Evolutionary conservation across 2,888 invertebrate genomes (phyloP).

Genomic region (Napeogenes sylphis): DNA sequence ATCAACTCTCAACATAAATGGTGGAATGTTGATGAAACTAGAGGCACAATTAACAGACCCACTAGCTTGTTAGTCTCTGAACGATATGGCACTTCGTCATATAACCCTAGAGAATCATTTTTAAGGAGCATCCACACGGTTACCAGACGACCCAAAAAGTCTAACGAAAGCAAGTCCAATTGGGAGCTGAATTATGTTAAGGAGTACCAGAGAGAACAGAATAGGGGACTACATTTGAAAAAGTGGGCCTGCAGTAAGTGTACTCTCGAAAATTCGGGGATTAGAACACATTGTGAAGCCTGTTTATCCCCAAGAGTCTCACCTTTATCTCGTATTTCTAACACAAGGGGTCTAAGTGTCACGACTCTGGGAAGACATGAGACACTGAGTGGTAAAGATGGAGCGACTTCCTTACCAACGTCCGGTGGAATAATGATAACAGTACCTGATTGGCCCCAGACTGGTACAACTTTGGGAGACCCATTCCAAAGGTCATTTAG

Average conservation of each 20-base stretch:
- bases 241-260: conserved; percentile 86
- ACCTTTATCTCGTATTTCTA: conserved; percentile 58
- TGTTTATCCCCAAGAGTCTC: conserved; percentile 82
- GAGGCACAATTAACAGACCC: conserved; percentile 72
- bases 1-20: conserved; percentile 72
- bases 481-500: conserved; percentile 63
- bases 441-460: conserved; percentile 80
- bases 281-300: conserved; percentile 83
- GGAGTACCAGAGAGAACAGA: conserved; percentile 68
- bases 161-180: conserved; percentile 67
- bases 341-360: conserved; percentile 65
- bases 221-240: conserved; percentile 62
- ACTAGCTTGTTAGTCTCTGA: conserved; percentile 79
- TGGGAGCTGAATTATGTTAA: conserved; percentile 72
- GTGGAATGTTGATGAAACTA: conserved; percentile 72
- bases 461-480: conserved; percentile 50
- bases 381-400: conserved; percentile 55
- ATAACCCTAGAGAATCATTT: conserved; percentile 64
- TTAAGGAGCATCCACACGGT: conserved; percentile 68
- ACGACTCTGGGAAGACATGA: conserved; percentile 70
- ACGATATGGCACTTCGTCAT: conserved; percentile 54
- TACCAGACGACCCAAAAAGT: conserved; percentile 67
- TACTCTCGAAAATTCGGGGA: conserved; percentile 84
- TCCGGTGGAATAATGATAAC: conserved; percentile 80
- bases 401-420: conserved; percentile 63